A percentile compares a stretch with the other conserved stretches of the same genome.
Conservation (phyloP, 2,113 vertebrate species). For the Chloebia gouldiae region DNA sequence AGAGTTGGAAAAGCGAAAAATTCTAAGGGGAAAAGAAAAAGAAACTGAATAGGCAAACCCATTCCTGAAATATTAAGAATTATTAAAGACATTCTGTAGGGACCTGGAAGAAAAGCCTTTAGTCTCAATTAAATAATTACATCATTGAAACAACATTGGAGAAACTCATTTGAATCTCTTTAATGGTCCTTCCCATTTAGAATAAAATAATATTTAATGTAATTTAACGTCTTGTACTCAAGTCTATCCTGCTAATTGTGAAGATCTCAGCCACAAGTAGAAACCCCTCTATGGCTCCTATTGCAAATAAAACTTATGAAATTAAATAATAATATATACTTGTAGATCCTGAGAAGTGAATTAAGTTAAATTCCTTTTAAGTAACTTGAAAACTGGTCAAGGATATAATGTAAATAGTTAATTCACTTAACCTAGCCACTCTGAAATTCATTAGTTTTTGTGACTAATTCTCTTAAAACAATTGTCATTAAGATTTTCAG, state of each 20-base stretch:
- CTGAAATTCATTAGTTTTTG: background rate
- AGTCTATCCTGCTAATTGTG: background rate
- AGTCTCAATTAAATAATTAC: background rate
- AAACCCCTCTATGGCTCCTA: background rate
- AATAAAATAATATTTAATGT: background rate
- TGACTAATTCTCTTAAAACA: background rate
- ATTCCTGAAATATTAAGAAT: background rate
- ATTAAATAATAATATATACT: background rate
- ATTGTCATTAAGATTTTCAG: background rate
- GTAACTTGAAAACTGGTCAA: background rate
- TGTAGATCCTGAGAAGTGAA: background rate
- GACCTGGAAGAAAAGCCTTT: background rate
- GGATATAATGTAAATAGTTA: background rate
- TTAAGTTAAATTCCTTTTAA: background rate
- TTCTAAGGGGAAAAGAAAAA: accelerated
- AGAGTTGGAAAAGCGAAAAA: background rate
- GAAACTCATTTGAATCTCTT: background rate
- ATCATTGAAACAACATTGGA: background rate
- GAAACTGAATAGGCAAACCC: background rate
- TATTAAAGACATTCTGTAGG: background rate
- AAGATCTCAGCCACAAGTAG: background rate
- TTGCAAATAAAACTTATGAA: background rate
- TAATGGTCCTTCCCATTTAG: background rate
- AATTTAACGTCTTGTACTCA: background rate
- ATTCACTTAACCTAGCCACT: background rate